Evolutionary conservation across 2,113 vertebrate genomes (phyloP).

Genomic region (Laterallus jamaicensis): DNA sequence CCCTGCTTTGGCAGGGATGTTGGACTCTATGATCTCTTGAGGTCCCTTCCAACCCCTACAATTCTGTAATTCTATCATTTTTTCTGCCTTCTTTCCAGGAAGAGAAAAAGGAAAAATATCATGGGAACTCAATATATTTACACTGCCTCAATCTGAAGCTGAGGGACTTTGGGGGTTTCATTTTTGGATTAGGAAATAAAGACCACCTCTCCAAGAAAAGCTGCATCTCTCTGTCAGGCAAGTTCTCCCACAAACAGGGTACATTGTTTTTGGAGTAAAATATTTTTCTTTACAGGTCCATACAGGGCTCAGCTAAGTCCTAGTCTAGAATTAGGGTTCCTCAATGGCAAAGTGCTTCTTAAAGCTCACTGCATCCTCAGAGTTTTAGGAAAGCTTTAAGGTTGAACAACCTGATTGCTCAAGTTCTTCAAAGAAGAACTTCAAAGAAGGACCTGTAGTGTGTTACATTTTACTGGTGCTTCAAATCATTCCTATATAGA

Average conservation of each 20-base stretch:
- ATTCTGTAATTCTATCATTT: neutral
- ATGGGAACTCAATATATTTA: neutral
- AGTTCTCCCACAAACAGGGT: neutral
- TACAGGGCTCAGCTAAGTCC: neutral
- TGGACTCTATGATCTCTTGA: too few species aligned
- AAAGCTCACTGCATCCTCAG: neutral
- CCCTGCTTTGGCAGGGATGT: too few species aligned
- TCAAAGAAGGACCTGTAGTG: neutral
- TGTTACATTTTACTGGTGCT: neutral
- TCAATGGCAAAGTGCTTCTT: neutral
- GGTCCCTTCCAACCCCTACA: too few species aligned
- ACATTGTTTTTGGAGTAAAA: neutral
- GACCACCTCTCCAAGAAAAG: neutral
- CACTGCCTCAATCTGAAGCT: neutral
- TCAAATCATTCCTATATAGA: neutral
- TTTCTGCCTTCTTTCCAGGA: neutral
- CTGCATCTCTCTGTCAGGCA: neutral
- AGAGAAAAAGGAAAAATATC: fast-evolving
- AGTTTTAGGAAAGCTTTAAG: neutral
- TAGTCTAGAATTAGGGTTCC: neutral
- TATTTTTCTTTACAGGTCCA: neutral
- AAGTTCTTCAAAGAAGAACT: neutral
- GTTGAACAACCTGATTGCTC: neutral
- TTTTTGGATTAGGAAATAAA: neutral
- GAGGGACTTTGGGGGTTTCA: neutral